Percentiles rank a stretch among this genome's conserved stretches.
phyloP scores from a whole-genome alignment of 2,888 invertebrate genomes.

The Bellardia pandia region DNA sequence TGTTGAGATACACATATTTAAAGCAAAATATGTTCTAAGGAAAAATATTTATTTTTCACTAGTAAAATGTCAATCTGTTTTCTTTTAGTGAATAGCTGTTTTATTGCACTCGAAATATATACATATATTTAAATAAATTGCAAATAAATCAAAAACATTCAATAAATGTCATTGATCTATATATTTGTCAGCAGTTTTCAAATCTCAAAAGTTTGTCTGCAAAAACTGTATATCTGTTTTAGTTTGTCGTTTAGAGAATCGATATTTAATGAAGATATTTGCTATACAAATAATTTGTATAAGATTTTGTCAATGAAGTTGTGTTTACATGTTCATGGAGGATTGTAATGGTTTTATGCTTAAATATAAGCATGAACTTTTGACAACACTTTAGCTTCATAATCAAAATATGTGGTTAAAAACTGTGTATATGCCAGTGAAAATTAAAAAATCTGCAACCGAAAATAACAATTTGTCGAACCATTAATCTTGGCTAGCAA shows the following conservation, averaged over 20 bases:
- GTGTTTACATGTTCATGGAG: not conserved
- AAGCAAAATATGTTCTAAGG: not conserved
- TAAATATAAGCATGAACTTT: not conserved
- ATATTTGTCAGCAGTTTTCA: conserved; percentile 34
- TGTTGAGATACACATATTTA: not conserved
- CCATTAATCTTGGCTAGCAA: too few species aligned
- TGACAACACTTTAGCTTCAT: too few species aligned
- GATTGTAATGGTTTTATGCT: conserved; percentile 36
- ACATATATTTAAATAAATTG: conserved; percentile 35
- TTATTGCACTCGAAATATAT: not conserved
- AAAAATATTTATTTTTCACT: not conserved
- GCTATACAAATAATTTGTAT: not conserved
- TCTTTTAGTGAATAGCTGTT: not conserved
- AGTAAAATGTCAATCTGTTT: not conserved
- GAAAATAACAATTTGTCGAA: too few species aligned
- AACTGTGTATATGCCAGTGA: too few species aligned
- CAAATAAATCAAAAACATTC: conserved; percentile 34
- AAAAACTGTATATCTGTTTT: not conserved
- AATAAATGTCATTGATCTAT: conserved; percentile 53
- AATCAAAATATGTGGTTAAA: too few species aligned
- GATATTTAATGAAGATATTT: not conserved
- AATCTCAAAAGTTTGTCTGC: not conserved
- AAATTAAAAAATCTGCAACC: too few species aligned
- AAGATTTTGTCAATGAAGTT: not conserved
- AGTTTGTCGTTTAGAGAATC: not conserved